Evolutionary conservation across 2,113 vertebrate species (phyloP), one percentile per base, ranked within the genome.

Genomic region (Brevimyrus niger): DNA sequence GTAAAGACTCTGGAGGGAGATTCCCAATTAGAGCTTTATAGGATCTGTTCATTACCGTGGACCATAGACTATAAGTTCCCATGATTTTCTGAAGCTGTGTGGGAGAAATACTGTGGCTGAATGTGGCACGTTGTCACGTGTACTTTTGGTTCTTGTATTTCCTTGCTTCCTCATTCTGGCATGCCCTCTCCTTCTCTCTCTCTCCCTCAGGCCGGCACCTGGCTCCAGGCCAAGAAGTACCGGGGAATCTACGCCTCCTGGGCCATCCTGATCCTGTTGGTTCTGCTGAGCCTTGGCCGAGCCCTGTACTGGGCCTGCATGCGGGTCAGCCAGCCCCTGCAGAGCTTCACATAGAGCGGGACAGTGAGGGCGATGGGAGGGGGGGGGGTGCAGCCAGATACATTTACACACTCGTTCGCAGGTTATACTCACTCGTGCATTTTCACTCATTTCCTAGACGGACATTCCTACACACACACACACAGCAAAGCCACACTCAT

Each of bases 231-330:
- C 44, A 95, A 91, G 90, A 93, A 90, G 87, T 97, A 97, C 85
- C 94, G 94, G 85, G 97, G 97, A 46, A 97, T 98, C 94, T 98
- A 98, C 80, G 97, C 97, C 86, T 95, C 96, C 15, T 98, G 97
- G 97, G 97, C 96, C 3, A 93, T 94, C 90, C 92, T 97, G 91
- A 96, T 97, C 89, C 94, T 98, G 87, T 94, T 97, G 94, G 96
- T 96, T 13, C 90, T 97, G 88, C 90, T 97, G 89, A 97, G 96
- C 91, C 92, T 98, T 90, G 97, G 95, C 48, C 96, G 97, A 91
- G 97, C 96, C 31, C 96, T 96, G 82, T 98, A 98, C 93, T 98
- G 97, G 97, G 96, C 95, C 91, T 98, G 97, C 94, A 95, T 97
- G 94, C 92, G 95, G 92, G 95, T 96, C 93, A 96, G 96, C 93